Conservation (phyloP, 2,888 invertebrate species). For the Phragmatobia fuliginosa region DNA sequence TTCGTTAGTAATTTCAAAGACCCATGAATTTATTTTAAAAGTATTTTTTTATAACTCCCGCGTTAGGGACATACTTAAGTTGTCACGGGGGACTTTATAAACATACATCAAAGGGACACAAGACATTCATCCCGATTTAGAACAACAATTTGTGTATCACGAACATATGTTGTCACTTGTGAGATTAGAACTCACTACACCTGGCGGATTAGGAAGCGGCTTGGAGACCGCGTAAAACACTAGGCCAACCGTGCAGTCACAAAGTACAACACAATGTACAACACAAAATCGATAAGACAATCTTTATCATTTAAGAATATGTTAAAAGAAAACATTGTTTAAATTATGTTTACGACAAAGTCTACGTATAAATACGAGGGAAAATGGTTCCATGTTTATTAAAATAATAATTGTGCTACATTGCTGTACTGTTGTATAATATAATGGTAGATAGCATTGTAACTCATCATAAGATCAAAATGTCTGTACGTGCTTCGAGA, state of each 20-base stretch:
- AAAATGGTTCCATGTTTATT: background rate
- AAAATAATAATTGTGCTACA: slow-evolving; percentile 6
- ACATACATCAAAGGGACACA: no score
- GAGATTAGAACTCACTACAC: no score
- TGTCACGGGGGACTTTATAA: no score
- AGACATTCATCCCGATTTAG: no score
- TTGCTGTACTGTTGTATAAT: slow-evolving; percentile 2
- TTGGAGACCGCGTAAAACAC: no score
- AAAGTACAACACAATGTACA: no score
- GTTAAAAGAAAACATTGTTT: background rate
- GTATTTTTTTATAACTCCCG: no score
- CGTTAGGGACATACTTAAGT: no score
- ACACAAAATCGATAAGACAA: background rate
- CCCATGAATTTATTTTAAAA: background rate
- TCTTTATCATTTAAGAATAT: background rate
- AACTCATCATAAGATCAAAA: slow-evolving; percentile 34
- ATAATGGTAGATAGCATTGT: slow-evolving; percentile 18
- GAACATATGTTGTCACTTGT: no score
- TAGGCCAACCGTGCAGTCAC: no score
- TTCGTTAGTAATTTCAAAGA: background rate
- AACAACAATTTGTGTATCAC: no score
- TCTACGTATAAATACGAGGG: background rate
- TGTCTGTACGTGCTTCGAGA: slow-evolving; percentile 49
- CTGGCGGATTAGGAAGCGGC: no score
- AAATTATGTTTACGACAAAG: background rate